Conservation (phyloP, 2,888 invertebrate species). For the Protula sp. region DNA sequence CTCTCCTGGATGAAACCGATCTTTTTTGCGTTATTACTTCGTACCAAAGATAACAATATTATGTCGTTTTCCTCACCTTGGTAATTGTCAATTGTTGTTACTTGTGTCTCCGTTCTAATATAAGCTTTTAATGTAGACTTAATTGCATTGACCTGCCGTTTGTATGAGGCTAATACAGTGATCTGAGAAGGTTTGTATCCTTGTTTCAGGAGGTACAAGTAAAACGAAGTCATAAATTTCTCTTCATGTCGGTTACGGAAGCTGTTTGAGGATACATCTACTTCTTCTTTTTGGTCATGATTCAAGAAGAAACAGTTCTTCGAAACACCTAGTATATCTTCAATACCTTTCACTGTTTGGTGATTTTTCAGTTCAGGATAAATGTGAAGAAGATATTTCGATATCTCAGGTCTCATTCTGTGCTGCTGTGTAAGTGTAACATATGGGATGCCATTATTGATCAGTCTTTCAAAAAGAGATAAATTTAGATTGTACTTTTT, state of each 20-base stretch:
- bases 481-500: conserved; percentile 66
- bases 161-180: conserved; percentile 48
- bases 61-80: conserved; percentile 53
- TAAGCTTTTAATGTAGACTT: conserved; percentile 32
- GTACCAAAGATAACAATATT: conserved; percentile 46
- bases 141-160: conserved; percentile 39
- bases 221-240: conserved; percentile 31
- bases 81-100: conserved; percentile 42
- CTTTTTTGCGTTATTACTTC: conserved; percentile 37
- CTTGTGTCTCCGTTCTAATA: conserved; percentile 27
- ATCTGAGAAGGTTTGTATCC: conserved; percentile 38
- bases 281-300: conserved; percentile 33
- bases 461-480: conserved; percentile 77
- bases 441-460: conserved; percentile 64
- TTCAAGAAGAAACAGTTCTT: conserved; percentile 42
- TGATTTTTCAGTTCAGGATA: conserved; percentile 41
- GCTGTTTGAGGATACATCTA: conserved; percentile 32
- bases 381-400: conserved; percentile 35
- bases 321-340: conserved; percentile 33
- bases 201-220: conserved; percentile 41
- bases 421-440: conserved; percentile 62
- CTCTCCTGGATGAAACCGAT: conserved; percentile 45
- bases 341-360: conserved; percentile 29
- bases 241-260: conserved; percentile 46
- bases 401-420: conserved; percentile 49